Evolutionary conservation across 92 coral and sea anemone species (phyloP).

Genomic region (Epizoanthus rinbou): DNA sequence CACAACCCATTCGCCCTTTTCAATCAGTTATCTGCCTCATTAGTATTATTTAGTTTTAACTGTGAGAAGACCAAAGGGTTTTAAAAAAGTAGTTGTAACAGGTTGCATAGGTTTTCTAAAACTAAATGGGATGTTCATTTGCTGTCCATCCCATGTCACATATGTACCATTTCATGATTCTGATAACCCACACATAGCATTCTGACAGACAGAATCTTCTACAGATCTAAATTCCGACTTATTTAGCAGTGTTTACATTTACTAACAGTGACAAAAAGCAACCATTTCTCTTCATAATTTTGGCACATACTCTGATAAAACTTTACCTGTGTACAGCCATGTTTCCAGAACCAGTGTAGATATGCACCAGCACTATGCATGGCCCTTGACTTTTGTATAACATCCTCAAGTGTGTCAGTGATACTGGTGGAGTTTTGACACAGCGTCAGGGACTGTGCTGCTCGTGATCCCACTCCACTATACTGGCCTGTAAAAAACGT

Average conservation of each 20-base stretch:
- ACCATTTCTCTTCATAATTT: not conserved
- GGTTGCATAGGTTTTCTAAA: no score
- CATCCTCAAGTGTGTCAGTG: constrained; percentile 61
- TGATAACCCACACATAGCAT: no score
- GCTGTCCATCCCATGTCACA: no score
- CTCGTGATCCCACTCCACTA: constrained; percentile 66
- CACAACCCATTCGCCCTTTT: no score
- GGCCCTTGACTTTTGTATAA: constrained; percentile 61
- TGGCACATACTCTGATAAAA: not conserved
- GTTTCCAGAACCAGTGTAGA: constrained; percentile 88
- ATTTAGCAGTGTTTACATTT: not conserved
- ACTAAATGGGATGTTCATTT: no score
- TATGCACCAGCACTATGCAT: constrained; percentile 90
- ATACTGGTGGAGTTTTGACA: constrained; percentile 79
- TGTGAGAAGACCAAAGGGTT: no score
- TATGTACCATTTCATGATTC: no score
- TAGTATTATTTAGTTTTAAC: no score
- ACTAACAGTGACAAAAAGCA: not conserved
- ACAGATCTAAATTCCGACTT: no score
- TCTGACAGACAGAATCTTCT: no score
- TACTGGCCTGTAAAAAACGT: constrained; percentile 56
- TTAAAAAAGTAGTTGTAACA: no score
- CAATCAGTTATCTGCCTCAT: no score
- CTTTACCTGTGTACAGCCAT: constrained; percentile 81
- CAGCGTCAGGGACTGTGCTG: constrained; percentile 77